These are phyloP conservation scores for Cossypha caffra DNA, from an alignment of 2,797 vertebrate genomes.

Conservation along the genomic window DNA sequence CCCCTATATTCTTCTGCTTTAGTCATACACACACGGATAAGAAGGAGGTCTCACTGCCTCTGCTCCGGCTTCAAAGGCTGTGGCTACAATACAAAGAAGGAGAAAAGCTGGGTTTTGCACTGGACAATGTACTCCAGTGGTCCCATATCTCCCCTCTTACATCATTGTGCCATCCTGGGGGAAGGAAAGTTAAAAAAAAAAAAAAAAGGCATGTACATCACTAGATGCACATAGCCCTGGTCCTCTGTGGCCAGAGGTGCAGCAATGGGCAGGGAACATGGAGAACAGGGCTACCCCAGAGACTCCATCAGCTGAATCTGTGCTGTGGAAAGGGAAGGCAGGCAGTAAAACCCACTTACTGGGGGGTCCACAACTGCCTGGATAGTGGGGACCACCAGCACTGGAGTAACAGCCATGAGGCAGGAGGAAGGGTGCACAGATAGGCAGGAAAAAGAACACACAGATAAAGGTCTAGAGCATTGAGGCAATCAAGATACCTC, in stretches of 20 bases:
- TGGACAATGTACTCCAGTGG: background rate
- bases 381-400: background rate
- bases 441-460: background rate
- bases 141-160: background rate
- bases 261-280: accelerated
- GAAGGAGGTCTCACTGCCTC: background rate
- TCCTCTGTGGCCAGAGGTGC: background rate
- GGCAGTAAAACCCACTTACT: background rate
- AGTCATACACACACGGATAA: background rate
- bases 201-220: accelerated
- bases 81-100: background rate
- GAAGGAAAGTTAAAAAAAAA: background rate
- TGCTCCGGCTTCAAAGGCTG: background rate
- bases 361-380: background rate
- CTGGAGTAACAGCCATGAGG: background rate
- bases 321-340: background rate
- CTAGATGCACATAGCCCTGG: background rate
- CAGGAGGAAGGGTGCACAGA: background rate
- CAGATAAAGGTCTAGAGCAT: background rate
- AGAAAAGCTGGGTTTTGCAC: background rate
- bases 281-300: background rate
- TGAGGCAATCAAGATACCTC: background rate
- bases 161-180: background rate
- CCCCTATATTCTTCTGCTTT: background rate
- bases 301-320: background rate